Evolutionary conservation across 2,113 vertebrate species (phyloP), one percentile per base, ranked within the genome.

Genomic region (Myotis yumanensis): DNA sequence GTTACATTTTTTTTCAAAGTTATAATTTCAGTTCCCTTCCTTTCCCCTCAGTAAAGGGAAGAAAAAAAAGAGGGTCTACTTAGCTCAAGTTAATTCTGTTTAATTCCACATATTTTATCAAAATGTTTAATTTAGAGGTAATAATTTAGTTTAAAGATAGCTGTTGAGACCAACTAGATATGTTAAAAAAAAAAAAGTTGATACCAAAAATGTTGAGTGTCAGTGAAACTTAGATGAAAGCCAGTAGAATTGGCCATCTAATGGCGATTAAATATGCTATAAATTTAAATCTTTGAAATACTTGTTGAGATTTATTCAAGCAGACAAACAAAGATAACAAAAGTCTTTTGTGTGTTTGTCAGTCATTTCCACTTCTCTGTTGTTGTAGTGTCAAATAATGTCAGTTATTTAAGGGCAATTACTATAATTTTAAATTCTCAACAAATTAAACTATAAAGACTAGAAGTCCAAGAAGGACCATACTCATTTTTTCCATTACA

Each of bases 311-410:
- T 98, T 98, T 98, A 98, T 98, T 98, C 98, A 98, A 98, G 98
- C 98, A 98, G 98, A 98, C 98, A 99, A 99, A 99, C 98, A 99
- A 98, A 98, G 98, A 98, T 98, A 98, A 98, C 98, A 98, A 98
- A 99, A 98, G 98, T 98, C 98, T 98, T 99, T 98, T 99, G 98
- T 99, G 97, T 97, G 75, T 98, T 98, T 98, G 98, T 98, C 98
- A 98, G 96, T 99, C 98, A 98, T 97, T 98, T 98, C 97, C 95
- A 95, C 96, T 98, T 97, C 98, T 98, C 98, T 98, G 98, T 98
- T 98, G 98, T 98, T 98, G 98, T 97, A 95, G 97, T 98, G 98
- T 98, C 98, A 98, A 99, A 99, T 98, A 98, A 98, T 98, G 98
- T 98, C 98, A 98, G 98, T 98, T 98, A 98, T 98, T 98, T 98